Conservation (phyloP, 2,888 invertebrate species). For the Eueremaeus valkanovi region DNA sequence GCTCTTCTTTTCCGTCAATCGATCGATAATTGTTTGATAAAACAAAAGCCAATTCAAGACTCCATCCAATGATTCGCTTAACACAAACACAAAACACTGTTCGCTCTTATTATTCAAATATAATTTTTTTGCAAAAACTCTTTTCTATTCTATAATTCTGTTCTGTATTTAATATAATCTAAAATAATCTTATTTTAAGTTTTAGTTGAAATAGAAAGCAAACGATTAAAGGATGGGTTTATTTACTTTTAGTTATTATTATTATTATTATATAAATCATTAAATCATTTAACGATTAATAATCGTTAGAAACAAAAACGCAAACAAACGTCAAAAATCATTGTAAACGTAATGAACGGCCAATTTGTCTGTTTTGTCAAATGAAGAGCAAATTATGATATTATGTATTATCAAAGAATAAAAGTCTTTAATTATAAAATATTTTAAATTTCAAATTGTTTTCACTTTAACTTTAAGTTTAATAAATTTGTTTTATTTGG, state of each 20-base stretch:
- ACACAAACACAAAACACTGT: too few species aligned
- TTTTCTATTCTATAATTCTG: not conserved
- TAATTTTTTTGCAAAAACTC: too few species aligned
- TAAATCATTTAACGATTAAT: slow-evolving; percentile 13
- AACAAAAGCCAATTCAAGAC: slow-evolving; percentile 2
- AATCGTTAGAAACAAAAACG: slow-evolving; percentile 27
- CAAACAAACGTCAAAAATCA: slow-evolving; percentile 11
- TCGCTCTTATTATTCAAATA: not conserved
- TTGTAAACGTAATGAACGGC: slow-evolving; percentile 9
- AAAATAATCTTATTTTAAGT: too few species aligned
- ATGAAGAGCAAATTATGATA: slow-evolving; percentile 36
- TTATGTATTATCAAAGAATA: slow-evolving; percentile 22
- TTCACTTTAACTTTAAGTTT: slow-evolving; percentile 14
- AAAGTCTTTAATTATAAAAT: slow-evolving; percentile 1
- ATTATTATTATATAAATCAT: too few species aligned
- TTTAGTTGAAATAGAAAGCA: not conserved
- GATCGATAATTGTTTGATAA: too few species aligned
- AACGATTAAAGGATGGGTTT: slow-evolving; percentile 12
- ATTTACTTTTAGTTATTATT: slow-evolving; percentile 17
- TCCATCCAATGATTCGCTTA: not conserved
- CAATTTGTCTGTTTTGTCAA: slow-evolving; percentile 30
- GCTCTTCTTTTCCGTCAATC: slow-evolving; percentile 28
- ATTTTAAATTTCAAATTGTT: not conserved
- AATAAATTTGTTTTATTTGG: slow-evolving; percentile 30
- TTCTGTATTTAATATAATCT: not conserved